These are phyloP conservation scores for Andrena camellia DNA, from an alignment of 2,888 invertebrate species.

Conservation along the genomic window DNA sequence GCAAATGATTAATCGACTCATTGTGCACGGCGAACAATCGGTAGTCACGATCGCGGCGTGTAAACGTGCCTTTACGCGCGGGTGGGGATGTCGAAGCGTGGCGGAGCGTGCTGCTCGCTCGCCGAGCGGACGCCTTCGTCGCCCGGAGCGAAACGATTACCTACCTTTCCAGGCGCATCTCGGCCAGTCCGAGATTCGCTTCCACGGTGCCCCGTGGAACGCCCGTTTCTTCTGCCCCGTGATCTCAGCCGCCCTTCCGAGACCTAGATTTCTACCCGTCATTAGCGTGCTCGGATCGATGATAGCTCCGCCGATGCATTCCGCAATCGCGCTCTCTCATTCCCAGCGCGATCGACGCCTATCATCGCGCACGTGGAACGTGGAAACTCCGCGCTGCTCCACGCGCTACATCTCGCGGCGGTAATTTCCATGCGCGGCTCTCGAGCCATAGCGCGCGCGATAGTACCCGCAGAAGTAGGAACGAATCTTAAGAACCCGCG, in stretches of 20 bases:
- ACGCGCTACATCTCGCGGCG: not conserved
- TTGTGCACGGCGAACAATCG: conserved; percentile 60
- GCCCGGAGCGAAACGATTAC: conserved; percentile 80
- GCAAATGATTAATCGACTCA: conserved; percentile 59
- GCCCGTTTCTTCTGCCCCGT: conserved; percentile 15
- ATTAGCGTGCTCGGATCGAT: conserved; percentile 44
- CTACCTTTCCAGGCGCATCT: conserved; percentile 80
- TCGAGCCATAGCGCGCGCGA: too few species aligned
- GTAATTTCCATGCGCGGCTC: not conserved
- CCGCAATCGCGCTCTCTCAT: conserved; percentile 7
- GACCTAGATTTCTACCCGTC: conserved; percentile 44
- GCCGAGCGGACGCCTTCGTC: conserved; percentile 75
- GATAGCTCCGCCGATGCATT: not conserved
- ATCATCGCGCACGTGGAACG: conserved; percentile 24
- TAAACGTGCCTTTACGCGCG: conserved; percentile 54
- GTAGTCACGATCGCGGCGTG: conserved; percentile 62
- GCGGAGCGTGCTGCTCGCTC: conserved; percentile 79
- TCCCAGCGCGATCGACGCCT: not conserved
- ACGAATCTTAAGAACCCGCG: not conserved
- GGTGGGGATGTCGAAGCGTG: conserved; percentile 81
- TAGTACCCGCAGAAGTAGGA: not conserved
- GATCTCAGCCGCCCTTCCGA: conserved; percentile 15
- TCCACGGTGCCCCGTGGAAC: conserved; percentile 61
- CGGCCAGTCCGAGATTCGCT: conserved; percentile 73
- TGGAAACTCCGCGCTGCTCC: not conserved